phyloP scores from a whole-genome alignment of 2,888 invertebrate genomes.

The Calliphora vomitoria region DNA sequence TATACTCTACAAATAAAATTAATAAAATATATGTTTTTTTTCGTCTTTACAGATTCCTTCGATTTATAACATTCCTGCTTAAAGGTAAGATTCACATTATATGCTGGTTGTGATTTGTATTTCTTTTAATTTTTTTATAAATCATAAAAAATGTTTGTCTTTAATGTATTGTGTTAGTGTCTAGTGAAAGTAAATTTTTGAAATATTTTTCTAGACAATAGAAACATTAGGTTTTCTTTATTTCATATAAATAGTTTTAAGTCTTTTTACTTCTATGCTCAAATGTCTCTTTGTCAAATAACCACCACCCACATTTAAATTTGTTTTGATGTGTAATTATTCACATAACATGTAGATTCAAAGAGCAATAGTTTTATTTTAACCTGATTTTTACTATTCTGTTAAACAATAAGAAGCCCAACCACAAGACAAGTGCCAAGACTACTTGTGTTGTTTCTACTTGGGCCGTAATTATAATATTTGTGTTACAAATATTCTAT shows the following conservation, averaged over 20 bases:
- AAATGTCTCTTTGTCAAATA: conserved; percentile 1
- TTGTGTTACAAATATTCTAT: conserved; percentile 37
- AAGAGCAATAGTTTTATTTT: neutral
- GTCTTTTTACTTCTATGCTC: neutral
- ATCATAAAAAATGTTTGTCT: neutral
- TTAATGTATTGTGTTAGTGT: neutral
- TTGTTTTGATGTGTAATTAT: neutral
- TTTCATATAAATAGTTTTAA: too few relatives aligned
- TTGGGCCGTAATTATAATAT: conserved; percentile 35
- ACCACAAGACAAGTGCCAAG: conserved; percentile 19
- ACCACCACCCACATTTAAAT: conserved; percentile 11
- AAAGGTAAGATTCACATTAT: conserved; percentile 25
- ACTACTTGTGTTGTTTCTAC: neutral
- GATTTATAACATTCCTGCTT: neutral
- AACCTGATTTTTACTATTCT: neutral
- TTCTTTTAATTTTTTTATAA: neutral
- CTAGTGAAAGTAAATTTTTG: conserved; percentile 7
- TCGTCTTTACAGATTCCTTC: conserved; percentile 35
- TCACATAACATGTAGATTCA: neutral
- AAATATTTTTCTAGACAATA: neutral
- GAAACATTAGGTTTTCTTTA: neutral
- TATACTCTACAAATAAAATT: neutral
- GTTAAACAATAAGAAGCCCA: neutral
- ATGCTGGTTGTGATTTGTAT: neutral
- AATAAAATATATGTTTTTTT: conserved; percentile 1